These are phyloP conservation scores for Apis laboriosa DNA, from an alignment of 1,140 invertebrate species.

Conservation along the genomic window DNA sequence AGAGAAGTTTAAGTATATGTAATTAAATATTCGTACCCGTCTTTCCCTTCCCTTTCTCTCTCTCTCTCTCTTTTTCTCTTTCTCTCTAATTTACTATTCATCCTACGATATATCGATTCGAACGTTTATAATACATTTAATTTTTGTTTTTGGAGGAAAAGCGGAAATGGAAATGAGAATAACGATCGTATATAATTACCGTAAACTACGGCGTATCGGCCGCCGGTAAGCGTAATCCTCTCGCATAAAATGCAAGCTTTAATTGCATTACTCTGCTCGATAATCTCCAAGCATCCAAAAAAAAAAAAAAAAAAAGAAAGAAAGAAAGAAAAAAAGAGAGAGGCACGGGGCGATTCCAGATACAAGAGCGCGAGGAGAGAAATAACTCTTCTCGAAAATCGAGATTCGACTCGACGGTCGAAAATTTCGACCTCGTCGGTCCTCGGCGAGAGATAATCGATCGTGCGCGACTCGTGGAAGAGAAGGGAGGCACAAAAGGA, in stretches of 20 bases:
- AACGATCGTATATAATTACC: not conserved
- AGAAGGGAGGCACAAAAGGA: slow-evolving; percentile 11
- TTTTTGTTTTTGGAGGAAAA: not conserved
- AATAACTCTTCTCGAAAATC: not conserved
- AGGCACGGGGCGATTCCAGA: not conserved
- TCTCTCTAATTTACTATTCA: not conserved
- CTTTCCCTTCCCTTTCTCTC: not conserved
- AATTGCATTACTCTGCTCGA: slow-evolving; percentile 7
- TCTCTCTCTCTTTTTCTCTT: too few relatives aligned
- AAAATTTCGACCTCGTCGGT: not conserved
- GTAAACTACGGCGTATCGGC: not conserved
- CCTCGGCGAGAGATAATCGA: slow-evolving; percentile 36
- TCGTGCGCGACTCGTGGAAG: not conserved
- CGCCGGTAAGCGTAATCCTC: not conserved
- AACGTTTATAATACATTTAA: not conserved
- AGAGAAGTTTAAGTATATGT: not conserved
- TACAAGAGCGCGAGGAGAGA: not conserved
- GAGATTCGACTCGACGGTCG: slow-evolving; percentile 3
- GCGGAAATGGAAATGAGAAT: not conserved
- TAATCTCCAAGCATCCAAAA: not conserved
- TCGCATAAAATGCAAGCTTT: not conserved
- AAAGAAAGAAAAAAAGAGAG: too few relatives aligned
- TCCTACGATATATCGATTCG: not conserved
- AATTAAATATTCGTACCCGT: not conserved
- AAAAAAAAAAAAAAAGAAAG: not conserved